Evolutionary conservation across 2,888 invertebrate genomes (phyloP).

Genomic region (Hetaerina titia): DNA sequence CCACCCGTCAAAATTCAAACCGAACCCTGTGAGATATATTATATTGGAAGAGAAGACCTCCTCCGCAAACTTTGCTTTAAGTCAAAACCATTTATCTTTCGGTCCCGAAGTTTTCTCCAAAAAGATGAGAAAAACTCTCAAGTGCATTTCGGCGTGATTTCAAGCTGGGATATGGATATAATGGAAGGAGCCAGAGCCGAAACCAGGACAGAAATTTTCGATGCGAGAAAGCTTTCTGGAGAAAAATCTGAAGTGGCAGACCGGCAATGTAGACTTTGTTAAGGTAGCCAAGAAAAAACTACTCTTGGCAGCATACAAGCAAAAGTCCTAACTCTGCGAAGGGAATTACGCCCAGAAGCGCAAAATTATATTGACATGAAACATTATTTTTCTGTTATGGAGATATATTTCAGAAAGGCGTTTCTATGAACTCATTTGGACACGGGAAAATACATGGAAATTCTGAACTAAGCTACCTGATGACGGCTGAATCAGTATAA

Average conservation of each 20-base stretch:
- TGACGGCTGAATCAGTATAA: neutral
- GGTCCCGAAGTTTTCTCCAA: neutral
- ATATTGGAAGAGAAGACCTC: neutral
- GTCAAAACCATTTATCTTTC: conserved; percentile 14
- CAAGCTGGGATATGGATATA: neutral
- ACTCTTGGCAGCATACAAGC: neutral
- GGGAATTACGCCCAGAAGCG: neutral
- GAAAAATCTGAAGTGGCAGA: neutral
- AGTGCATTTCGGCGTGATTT: neutral
- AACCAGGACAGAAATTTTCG: neutral
- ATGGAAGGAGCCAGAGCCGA: neutral
- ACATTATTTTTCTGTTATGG: no score
- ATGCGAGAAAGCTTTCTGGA: neutral
- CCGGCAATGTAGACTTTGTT: neutral
- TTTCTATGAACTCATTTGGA: neutral
- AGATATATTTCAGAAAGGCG: neutral
- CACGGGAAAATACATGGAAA: neutral
- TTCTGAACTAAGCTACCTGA: neutral
- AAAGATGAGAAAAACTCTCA: conserved; percentile 2
- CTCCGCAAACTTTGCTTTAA: neutral
- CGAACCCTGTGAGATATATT: neutral
- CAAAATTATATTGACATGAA: neutral
- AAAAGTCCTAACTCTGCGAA: neutral
- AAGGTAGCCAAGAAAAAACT: neutral
- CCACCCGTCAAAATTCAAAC: neutral